These are phyloP conservation scores for Conops quadrifasciatus DNA, from an alignment of 2,888 invertebrate species.

Conservation along the genomic window DNA sequence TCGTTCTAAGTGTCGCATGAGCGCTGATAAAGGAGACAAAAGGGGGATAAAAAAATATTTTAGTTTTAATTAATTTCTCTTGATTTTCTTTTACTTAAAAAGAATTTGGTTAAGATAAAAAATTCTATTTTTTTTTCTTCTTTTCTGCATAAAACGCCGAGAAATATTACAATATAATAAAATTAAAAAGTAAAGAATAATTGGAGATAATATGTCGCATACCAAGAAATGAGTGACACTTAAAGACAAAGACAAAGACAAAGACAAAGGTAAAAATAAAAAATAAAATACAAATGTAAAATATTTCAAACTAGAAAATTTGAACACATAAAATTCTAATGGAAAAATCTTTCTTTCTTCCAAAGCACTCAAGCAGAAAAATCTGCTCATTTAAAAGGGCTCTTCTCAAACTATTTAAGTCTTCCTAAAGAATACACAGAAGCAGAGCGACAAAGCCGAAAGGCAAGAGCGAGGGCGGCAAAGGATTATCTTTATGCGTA, in stretches of 20 bases:
- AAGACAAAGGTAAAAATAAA: no score
- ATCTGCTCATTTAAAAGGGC: not conserved
- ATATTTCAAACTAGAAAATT: not conserved
- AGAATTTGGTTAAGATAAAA: not conserved
- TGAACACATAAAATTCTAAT: not conserved
- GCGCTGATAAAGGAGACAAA: no score
- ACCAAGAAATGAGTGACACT: no score
- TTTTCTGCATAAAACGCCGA: not conserved
- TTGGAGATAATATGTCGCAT: no score
- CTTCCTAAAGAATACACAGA: no score
- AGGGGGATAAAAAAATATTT: no score
- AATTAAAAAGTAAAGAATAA: no score
- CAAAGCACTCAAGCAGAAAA: slow-evolving; percentile 22
- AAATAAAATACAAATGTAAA: not conserved
- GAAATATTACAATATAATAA: not conserved
- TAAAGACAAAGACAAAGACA: no score
- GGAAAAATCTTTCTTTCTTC: not conserved
- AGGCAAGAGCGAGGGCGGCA: not conserved
- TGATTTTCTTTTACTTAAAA: no score
- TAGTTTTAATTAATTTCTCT: no score
- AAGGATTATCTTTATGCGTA: not conserved
- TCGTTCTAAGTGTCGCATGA: no score
- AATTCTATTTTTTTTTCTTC: not conserved
- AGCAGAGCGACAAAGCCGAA: no score
- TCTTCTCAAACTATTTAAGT: not conserved